Base-by-base conservation (phyloP, 2,888 invertebrate species). In the Serrognathus titanus region DNA sequence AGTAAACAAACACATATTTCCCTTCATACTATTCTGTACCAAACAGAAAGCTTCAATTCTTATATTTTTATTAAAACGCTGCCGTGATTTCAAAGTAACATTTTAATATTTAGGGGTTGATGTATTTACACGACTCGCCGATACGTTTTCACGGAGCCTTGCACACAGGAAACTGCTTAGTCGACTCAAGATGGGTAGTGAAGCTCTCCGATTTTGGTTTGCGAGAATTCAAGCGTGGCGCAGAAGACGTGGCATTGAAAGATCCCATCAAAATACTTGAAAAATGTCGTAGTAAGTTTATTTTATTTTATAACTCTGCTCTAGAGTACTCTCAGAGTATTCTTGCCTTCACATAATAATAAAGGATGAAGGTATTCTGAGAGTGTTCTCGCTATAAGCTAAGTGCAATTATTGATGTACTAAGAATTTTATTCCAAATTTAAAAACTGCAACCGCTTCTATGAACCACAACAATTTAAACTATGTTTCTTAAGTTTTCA, bases 141-240 rank as follows among this genome's bases (percentile, higher is more conserved):
- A 83, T 94, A 41, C 85, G 88, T 64, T 91, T 87, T 72, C 96
- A 97, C 77, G 96, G 96, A 0, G 88, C 91, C 51, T 80, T 96
- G 55, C 89, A 92, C 69, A 89, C 94, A 0, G 92, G 92, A 41
- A 97, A 96, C 78, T 97, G 96, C 76, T 81, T 97, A 56, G 92
- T 97, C 56, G 96, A 97, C 79, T 94, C 94, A 24, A 85, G 96
- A 35, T 96, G 95, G 95, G 94, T 96, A 57, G 89, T 96, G 48
- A 94, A 97, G 76, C 81, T 96, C 35, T 85, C 94, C 1, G 96
- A 96, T 79, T 96, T 94, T 72, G 96, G 96, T 1, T 82, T 96
- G 46, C 86, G 89, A 64, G 92, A 94, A 72, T 94, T 96, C 74
- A 87, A 93, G 69, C 83, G 84, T 63, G 90, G 88, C 10, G 87